Base-by-base conservation (phyloP, 1,140 invertebrate species). In the Acromyrmex echinatior region DNA sequence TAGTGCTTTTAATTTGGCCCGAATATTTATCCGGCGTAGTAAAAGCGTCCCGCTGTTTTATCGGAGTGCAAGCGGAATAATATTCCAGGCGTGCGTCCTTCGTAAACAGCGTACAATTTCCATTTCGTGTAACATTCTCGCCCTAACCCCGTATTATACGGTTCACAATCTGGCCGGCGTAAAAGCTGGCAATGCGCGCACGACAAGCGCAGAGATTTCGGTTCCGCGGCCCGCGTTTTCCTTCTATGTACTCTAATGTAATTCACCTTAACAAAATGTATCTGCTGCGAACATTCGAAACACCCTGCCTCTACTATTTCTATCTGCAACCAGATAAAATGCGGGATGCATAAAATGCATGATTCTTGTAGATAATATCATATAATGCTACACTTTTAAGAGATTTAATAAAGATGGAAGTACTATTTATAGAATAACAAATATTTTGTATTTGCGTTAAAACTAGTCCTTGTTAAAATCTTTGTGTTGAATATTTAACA, bases 1-100 rank as follows among this genome's bases (percentile, higher is more conserved):
- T 90, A 91, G 63, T 78, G 87, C 87, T 88, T 91, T 91, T 91
- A 91, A 91, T 91, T 91, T 86, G 78, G 88, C 78, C 66, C 51
- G 82, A 56, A 90, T 87, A 90, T 91, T 90, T 91, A 86, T 91
- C 86, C 78, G 31, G 58, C 51, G 89, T 76, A 86, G 87, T 91
- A 90, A 90, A 90, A 91, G 87, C 78, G 87, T 86, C 88, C 81
- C 53, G 88, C 39, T 88, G 87, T 82, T 91, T 90, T 90, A 90
- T 91, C 85, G 88, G 58, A 78, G 62, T 35, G 76, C 82, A 66
- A 16, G 87, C 62, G 87, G 76, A 89, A 89, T 88, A 90, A 88
- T 91, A 88, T 91, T 90, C 88, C 84, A 21, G 71, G 87, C 90
- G 87, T 90, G 88, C 82, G 84, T 81, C 82, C 81, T 88, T 81